phyloP scores from a whole-genome alignment of 1,140 invertebrate species.

The Brachionus plicatilis region DNA sequence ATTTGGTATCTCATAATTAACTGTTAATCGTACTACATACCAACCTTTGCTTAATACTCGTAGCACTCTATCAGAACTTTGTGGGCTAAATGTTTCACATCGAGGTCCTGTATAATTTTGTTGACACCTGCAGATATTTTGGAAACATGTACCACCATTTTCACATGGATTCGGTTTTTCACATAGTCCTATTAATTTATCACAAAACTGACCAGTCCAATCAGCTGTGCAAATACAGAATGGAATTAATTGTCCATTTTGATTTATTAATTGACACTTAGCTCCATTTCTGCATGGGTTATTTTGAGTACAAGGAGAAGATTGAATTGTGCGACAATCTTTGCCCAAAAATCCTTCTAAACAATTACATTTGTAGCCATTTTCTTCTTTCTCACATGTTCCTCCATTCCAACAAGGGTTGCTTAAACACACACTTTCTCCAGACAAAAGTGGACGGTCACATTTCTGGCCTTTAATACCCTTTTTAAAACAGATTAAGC shows the following conservation, averaged over 20 bases:
- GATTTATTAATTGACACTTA: not conserved
- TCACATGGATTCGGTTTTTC: not conserved
- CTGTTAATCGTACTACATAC: not conserved
- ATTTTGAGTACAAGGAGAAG: not conserved
- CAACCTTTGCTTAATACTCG: slow-evolving; percentile 32
- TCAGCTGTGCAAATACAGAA: not conserved
- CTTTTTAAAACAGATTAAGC: not conserved
- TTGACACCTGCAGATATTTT: not conserved
- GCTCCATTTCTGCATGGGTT: not conserved
- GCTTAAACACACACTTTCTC: slow-evolving; percentile 8
- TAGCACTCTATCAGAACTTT: not conserved
- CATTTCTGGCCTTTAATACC: slow-evolving; percentile 38
- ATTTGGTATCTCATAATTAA: not conserved
- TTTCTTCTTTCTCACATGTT: not conserved
- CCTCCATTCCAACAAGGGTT: slow-evolving; percentile 34
- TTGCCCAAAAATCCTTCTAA: slow-evolving; percentile 1
- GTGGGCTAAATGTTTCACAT: slow-evolving; percentile 1
- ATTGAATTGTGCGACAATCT: slow-evolving; percentile 24
- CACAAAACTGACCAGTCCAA: slow-evolving; percentile 17
- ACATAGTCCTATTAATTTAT: not conserved
- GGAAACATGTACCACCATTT: slow-evolving; percentile 2
- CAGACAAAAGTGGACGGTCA: not conserved
- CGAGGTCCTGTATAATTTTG: slow-evolving; percentile 1
- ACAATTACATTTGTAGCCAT: not conserved
- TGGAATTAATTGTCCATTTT: not conserved